Conservation (phyloP, 2,113 vertebrate genomes). For the Columba livia region DNA sequence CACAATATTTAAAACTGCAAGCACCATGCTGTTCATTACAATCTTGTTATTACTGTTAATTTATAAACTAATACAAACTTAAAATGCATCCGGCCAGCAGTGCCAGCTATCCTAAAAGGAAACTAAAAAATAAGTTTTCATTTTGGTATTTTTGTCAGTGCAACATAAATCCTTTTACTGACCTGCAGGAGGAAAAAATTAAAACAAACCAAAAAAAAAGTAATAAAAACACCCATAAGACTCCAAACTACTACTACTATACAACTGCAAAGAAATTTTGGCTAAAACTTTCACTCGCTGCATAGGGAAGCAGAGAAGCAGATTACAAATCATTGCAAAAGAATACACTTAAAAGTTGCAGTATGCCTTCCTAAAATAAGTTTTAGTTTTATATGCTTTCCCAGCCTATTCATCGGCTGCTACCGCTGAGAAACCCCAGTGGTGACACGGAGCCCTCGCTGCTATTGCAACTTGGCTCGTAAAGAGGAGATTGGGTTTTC, state of each 20-base stretch:
- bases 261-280: slow-evolving; percentile 71
- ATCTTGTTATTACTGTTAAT: slow-evolving; percentile 96
- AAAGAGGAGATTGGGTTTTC: not conserved
- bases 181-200: slow-evolving; percentile 91
- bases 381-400: slow-evolving; percentile 37
- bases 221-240: slow-evolving; percentile 77
- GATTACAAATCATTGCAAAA: slow-evolving; percentile 70
- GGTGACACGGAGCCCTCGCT: not conserved
- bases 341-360: slow-evolving; percentile 68
- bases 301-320: slow-evolving; percentile 71
- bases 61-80: slow-evolving; percentile 97
- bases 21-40: slow-evolving; percentile 98
- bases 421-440: slow-evolving; percentile 11
- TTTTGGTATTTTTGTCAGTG: slow-evolving; percentile 93
- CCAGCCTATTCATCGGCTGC: slow-evolving; percentile 7
- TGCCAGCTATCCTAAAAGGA: slow-evolving; percentile 95
- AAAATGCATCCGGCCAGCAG: slow-evolving; percentile 99
- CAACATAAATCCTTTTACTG: slow-evolving; percentile 96
- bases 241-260: slow-evolving; percentile 74
- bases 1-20: slow-evolving; percentile 98
- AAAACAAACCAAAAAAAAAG: slow-evolving; percentile 71
- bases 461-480: not conserved
- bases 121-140: slow-evolving; percentile 91
- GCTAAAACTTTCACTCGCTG: slow-evolving; percentile 67
- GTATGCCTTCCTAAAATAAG: slow-evolving; percentile 5